Conservation (phyloP, 1,140 invertebrate genomes). For the Lucilia cuprina region DNA sequence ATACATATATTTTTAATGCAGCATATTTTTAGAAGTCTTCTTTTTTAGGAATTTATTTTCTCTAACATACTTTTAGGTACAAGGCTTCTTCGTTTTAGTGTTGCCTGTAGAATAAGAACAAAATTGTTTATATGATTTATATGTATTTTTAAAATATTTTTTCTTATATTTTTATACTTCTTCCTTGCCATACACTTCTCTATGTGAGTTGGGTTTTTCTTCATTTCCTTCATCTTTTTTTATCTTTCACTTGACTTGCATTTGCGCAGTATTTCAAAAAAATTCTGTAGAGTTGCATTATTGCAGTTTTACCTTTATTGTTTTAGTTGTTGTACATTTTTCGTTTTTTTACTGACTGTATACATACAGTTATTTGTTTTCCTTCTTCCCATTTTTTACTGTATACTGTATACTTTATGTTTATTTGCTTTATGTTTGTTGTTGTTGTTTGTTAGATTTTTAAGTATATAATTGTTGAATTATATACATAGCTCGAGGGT, state of each 20-base stretch:
- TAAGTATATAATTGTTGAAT: slow-evolving; percentile 4
- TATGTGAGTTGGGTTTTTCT: neutral
- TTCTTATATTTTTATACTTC: neutral
- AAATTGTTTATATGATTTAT: neutral
- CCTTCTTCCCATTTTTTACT: neutral
- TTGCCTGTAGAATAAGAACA: neutral
- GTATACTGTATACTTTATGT: too few relatives aligned
- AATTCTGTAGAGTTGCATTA: slow-evolving; percentile 14
- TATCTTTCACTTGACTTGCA: neutral
- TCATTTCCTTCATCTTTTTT: neutral
- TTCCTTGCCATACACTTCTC: neutral
- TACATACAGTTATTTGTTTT: neutral
- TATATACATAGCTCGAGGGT: neutral
- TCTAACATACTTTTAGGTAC: neutral
- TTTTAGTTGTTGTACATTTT: neutral
- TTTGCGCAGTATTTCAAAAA: slow-evolving; percentile 6
- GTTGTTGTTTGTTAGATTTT: neutral
- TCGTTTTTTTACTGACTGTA: neutral
- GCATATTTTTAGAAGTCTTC: neutral
- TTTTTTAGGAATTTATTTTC: neutral
- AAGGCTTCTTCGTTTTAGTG: neutral
- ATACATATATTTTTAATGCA: neutral
- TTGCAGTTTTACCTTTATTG: slow-evolving; percentile 12
- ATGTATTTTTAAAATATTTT: neutral
- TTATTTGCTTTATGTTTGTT: too few relatives aligned